Base-by-base conservation (phyloP, 2,888 invertebrate genomes). In the Macrosiphum euphorbiae region DNA sequence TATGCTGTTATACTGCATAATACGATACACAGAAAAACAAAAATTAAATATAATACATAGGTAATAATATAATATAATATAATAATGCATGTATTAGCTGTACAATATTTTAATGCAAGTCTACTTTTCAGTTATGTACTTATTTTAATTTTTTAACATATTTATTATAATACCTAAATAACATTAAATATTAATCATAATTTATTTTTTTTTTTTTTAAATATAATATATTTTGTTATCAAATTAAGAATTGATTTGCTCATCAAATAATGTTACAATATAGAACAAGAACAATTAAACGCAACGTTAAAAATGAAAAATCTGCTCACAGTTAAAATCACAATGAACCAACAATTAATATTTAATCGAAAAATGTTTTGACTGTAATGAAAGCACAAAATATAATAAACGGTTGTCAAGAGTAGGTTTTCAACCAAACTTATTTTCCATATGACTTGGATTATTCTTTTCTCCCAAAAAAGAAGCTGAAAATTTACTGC, bases 401-500 rank as follows among this genome's bases (percentile, higher is more conserved):
- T 84, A 50, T 26, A 92, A 92, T 24, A 58, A 58, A 85, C 89
- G 26, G 55, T 35, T 41, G 28, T 58, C 55, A 8, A 88, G 55
- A 61, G 78, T 78, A 86, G 44, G 85, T 47, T 90, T 85, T 85
- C n/a, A 10, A 58, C 11, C n/a, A 8, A 85, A 85, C 44, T 58
- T 58, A 50, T 85, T 61, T 58, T 90, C 89, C 93, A 85, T 89
- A 89, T 85, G 47, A 50, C 55, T 61, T 35, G 35, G 3, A 93
- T 90, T 90, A 90, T 93, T 93, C 35, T 90, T 90, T 35, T 20
- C 26, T 24, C 50, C n/a, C 26, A 20, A 91, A 85, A 89, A 90
- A 90, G 55, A 52, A 92, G 50, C n/a, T 44, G 90, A 90, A 87
- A 94, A 94, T 94, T 90, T 94, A 94, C 86, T 86, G 61, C 90